Evolutionary conservation across 23 tunicate species (phyloP).

Genomic region (Ciona savignyi): DNA sequence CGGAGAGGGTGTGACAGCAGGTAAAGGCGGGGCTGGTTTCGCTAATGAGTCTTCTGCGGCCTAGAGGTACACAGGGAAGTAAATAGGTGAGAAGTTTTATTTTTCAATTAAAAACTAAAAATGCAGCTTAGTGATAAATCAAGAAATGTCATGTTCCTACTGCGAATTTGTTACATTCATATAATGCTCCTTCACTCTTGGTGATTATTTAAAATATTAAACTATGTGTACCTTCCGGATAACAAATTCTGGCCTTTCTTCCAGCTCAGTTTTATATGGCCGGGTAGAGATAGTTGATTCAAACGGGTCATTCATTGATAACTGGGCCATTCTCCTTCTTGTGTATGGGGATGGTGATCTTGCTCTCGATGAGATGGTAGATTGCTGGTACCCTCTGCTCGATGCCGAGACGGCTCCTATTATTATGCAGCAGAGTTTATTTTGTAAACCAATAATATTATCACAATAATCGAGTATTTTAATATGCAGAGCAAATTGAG

Average conservation of each 20-base stretch:
- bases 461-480: no score
- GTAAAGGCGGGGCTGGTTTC: constrained; percentile 77
- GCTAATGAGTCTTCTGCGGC: constrained; percentile 51
- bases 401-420: background rate
- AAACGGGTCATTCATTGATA: constrained; percentile 81
- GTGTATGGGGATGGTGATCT: constrained; percentile 96
- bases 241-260: constrained; percentile 71
- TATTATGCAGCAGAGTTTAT: no score
- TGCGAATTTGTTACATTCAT: no score
- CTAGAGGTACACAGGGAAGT: constrained; percentile 9
- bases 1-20: constrained; percentile 31
- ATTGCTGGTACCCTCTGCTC: constrained; percentile 75
- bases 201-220: background rate
- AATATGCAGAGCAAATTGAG: no score
- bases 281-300: constrained; percentile 53
- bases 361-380: constrained; percentile 85
- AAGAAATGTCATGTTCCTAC: no score
- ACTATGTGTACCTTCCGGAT: constrained; percentile 61
- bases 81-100: background rate
- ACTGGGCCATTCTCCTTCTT: constrained; percentile 84
- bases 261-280: constrained; percentile 75
- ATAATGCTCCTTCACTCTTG: no score
- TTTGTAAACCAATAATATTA: no score
- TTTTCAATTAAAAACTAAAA: no score
- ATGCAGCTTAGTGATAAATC: no score